These are phyloP conservation scores for Neopelma chrysocephalum DNA, from an alignment of 2,797 vertebrate genomes.

Conservation along the genomic window DNA sequence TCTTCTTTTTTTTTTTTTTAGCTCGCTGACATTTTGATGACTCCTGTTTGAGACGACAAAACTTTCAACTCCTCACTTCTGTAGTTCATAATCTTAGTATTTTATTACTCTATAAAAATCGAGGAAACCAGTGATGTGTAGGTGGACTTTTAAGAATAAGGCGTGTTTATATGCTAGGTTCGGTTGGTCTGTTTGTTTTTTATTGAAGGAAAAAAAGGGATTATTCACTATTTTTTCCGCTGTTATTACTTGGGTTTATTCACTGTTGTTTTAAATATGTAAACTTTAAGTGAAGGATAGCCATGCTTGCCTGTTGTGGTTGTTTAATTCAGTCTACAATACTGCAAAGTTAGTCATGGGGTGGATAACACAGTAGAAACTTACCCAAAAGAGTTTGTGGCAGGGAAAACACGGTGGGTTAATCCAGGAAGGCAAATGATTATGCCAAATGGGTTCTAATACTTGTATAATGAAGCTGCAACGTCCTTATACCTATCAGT, in stretches of 20 bases:
- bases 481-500: neutral
- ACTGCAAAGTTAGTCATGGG: neutral
- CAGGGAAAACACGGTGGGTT: neutral
- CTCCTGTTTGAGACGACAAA: neutral
- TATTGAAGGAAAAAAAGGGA: neutral
- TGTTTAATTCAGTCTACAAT: neutral
- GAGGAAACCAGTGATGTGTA: neutral
- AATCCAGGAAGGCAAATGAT: neutral
- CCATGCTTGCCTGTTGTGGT: neutral
- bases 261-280: neutral
- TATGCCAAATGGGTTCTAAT: neutral
- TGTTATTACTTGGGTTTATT: neutral
- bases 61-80: neutral
- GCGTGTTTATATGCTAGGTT: neutral
- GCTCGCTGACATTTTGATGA: neutral
- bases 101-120: neutral
- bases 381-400: neutral
- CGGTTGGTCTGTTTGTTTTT: fast-evolving
- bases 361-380: neutral
- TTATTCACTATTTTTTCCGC: neutral
- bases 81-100: neutral
- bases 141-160: neutral
- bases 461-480: neutral
- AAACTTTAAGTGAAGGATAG: neutral
- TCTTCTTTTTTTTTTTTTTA: neutral